These are phyloP conservation scores for Xylota sylvarum DNA, from an alignment of 2,888 invertebrate genomes.

Conservation along the genomic window DNA sequence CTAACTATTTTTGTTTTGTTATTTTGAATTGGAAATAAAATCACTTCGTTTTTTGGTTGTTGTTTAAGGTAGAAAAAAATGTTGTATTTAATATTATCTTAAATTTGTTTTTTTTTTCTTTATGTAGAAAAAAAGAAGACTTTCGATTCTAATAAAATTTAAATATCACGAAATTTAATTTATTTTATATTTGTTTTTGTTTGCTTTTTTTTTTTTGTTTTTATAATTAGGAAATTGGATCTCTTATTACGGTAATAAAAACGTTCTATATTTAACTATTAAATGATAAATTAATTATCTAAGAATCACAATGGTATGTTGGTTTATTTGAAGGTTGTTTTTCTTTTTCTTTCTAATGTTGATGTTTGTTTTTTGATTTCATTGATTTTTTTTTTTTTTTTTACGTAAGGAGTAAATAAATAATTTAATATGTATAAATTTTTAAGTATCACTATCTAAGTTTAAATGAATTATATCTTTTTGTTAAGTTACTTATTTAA, in stretches of 20 bases:
- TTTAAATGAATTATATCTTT: conserved; percentile 46
- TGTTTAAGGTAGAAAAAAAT: conserved; percentile 57
- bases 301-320: conserved; percentile 84
- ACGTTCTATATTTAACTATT: conserved; percentile 64
- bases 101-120: conserved; percentile 70
- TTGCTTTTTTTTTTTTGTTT: conserved; percentile 51
- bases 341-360: conserved; percentile 25
- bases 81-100: conserved; percentile 43
- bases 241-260: conserved; percentile 58
- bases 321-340: conserved; percentile 64
- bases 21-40: conserved; percentile 61
- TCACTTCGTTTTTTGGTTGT: conserved; percentile 56
- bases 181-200: conserved; percentile 16
- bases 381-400: conserved; percentile 12
- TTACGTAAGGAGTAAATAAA: conserved; percentile 56
- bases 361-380: conserved; percentile 41
- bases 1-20: conserved; percentile 52
- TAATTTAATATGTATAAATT: conserved; percentile 46
- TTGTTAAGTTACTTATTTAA: conserved; percentile 39
- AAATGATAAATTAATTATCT: conserved; percentile 79
- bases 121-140: conserved; percentile 76
- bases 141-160: conserved; percentile 73
- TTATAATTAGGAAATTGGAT: conserved; percentile 79
- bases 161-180: conserved; percentile 69
- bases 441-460: conserved; percentile 70